Base-by-base conservation (phyloP, 2,888 invertebrate genomes). In the Cryptops parisi region DNA sequence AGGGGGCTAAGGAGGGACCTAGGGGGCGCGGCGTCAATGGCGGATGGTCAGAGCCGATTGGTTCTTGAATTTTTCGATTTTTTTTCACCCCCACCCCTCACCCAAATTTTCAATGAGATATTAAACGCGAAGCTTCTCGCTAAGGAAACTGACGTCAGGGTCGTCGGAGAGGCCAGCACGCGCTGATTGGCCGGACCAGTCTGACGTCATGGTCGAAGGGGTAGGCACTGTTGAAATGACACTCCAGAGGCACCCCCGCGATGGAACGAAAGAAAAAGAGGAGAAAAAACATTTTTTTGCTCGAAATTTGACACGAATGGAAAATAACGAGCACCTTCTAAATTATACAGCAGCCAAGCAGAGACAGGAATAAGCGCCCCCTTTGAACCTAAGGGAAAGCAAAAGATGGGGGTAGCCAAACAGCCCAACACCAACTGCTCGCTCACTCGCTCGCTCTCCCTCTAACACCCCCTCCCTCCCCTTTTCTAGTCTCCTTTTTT, bases 11-110 rank as follows among this genome's bases (percentile, higher is more conserved):
- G 33, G 15, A 15, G 15, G 33, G 15, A 33, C 9, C 6, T 6
- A 15, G 6, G 33, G 33, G 33, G 33, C 9, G 6, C 33, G 33
- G 15, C 33, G 6, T 33, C 33, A 33, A 33, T 33, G 33, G 33
- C 33, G 33, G 33, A 33, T 33, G 33, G 33, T 33, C 33, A 33
- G 33, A 33, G 9, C 33, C 15, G 33, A 47, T 47, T 47, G 47
- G 47, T 47, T 27, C 47, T 26, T 47, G 47, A 47, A 47, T 47
- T 47, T 47, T 47, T 21, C 25, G 22, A 26, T 47, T 47, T 47
- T 47, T 27, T 47, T n/a, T n/a, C n/a, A n/a, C n/a, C n/a, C n/a
- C n/a, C n/a, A n/a, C n/a, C n/a, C n/a, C n/a, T n/a, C n/a, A n/a
- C n/a, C n/a, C n/a, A 47, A 47, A 47, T 25, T 47, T 47, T 33